Base-by-base conservation (phyloP, 2,888 invertebrate species). In the Oscheius sp. region DNA sequence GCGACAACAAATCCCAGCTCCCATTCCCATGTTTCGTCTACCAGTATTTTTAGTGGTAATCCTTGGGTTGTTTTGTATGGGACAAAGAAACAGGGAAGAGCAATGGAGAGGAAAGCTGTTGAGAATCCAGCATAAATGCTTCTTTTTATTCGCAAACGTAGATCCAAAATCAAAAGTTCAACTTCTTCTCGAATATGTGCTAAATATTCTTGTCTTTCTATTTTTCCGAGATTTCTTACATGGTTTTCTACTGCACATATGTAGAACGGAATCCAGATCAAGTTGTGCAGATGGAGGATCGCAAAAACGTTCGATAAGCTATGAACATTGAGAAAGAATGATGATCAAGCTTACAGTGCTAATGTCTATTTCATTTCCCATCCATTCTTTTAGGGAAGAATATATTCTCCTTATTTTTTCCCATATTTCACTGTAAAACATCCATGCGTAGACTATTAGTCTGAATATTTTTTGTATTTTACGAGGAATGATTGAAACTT, bases 51-150 rank as follows among this genome's bases (percentile, higher is more conserved):
- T 69, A 85, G 83, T 5, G 83, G 76, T 13, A 81, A 55, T 27
- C 84, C 86, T 55, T 74, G 76, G 6, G 73, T 74, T 1, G 87
- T 85, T 78, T 81, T 82, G 68, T 74, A 79, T 91, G 94, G 93
- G 43, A 94, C 93, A 91, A 96, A 95, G 88, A 94, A 93, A 86
- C 94, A 93, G 0, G 96, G 96, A 73, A 96, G 92, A 87, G 95
- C 93, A 72, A 94, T 93, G 53, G 94, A 93, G 89, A 95, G 95
- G 89, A 95, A 96, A 0, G 95, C 93, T 83, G 93, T 93, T 6
- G 94, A 89, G 55, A 95, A 92, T 0, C 95, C 94, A 80, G 93
- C 92, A 88, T 94, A 94, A 1, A 97, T 91, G 72, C 95, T 78
- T 93, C 89, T 94, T 89, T 95, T 95, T 86, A 96, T 92, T 46